A percentile compares a stretch with the other conserved stretches of the same genome.
These are phyloP conservation scores for Girardinus metallicus DNA, from an alignment of 2,797 vertebrate species.

Conservation along the genomic window DNA sequence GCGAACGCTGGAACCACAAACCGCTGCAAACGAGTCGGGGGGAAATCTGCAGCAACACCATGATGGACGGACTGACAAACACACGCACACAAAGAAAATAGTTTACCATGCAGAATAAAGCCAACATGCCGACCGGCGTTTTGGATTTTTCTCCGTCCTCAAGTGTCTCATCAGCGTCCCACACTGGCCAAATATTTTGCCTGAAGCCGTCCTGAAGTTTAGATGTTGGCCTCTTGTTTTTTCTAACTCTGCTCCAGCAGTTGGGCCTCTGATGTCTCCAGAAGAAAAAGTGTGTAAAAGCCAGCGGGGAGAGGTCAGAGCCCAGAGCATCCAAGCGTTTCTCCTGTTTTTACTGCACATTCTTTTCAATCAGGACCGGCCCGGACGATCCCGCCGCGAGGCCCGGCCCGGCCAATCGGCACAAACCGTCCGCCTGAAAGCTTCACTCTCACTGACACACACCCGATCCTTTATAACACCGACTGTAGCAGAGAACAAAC, in stretches of 20 bases:
- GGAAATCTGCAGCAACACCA: conserved; percentile 21
- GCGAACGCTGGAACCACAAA: conserved; percentile 51
- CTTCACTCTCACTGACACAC: neutral
- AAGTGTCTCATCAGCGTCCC: conserved; percentile 44
- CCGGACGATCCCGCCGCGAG: conserved; percentile 9
- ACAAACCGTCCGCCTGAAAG: neutral
- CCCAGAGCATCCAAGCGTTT: conserved; percentile 13
- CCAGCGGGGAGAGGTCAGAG: conserved; percentile 41
- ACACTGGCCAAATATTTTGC: conserved; percentile 54
- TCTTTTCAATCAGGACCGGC: conserved; percentile 47
- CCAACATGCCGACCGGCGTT: conserved; percentile 11
- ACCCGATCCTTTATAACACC: neutral
- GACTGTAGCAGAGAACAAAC: neutral
- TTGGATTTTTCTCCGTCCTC: conserved; percentile 45
- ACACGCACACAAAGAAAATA: conserved; percentile 24
- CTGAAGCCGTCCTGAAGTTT: conserved; percentile 38
- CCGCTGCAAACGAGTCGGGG: conserved; percentile 47
- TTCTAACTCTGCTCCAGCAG: conserved; percentile 39
- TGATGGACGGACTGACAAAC: conserved; percentile 31
- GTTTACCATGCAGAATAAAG: conserved; percentile 24
- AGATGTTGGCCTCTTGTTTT: conserved; percentile 36
- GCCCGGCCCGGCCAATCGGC: neutral
- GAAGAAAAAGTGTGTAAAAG: conserved; percentile 41
- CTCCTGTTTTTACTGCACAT: conserved; percentile 56
- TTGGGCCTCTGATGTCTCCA: conserved; percentile 22